Percentiles rank a stretch among this genome's conserved stretches.
Evolutionary conservation across 2,888 invertebrate genomes (phyloP).

Genomic region (Sarcophaga carnaria): DNA sequence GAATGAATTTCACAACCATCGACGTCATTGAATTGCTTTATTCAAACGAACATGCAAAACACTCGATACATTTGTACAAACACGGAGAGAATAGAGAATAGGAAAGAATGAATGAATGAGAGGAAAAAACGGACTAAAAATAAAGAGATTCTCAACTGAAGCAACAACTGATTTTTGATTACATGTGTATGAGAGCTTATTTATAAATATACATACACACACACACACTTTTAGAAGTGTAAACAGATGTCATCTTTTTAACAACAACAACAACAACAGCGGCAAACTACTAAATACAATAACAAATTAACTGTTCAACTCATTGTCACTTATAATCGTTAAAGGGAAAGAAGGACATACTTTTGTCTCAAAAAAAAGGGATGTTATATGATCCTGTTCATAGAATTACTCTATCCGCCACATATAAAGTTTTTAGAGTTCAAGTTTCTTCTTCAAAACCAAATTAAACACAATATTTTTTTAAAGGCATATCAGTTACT

Average conservation of each 20-base stretch:
- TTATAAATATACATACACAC: conserved; percentile 8
- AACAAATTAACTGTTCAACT: conserved; percentile 13
- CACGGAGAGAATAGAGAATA: conserved; percentile 8
- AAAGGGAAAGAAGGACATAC: background rate
- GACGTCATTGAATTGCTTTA: conserved; percentile 49
- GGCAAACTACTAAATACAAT: background rate
- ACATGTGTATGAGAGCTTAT: conserved; percentile 1
- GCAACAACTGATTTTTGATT: conserved; percentile 41
- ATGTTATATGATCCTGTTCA: conserved; percentile 58
- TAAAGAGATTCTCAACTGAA: conserved; percentile 33
- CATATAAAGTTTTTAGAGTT: too few relatives aligned
- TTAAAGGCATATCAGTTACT: too few relatives aligned
- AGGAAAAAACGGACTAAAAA: background rate
- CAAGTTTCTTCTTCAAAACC: too few relatives aligned
- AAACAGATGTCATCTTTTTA: conserved; percentile 46
- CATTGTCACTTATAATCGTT: background rate
- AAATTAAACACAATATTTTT: too few relatives aligned
- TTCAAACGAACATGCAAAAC: conserved; percentile 29
- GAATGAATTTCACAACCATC: conserved; percentile 36
- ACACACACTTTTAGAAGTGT: conserved; percentile 20
- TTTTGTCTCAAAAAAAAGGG: background rate
- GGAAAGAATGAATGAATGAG: conserved; percentile 12
- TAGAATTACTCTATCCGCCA: background rate
- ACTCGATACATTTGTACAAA: background rate
- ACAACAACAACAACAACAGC: conserved; percentile 11